Evolutionary conservation across 2,888 invertebrate genomes (phyloP).

Genomic region (Meteorus colon): DNA sequence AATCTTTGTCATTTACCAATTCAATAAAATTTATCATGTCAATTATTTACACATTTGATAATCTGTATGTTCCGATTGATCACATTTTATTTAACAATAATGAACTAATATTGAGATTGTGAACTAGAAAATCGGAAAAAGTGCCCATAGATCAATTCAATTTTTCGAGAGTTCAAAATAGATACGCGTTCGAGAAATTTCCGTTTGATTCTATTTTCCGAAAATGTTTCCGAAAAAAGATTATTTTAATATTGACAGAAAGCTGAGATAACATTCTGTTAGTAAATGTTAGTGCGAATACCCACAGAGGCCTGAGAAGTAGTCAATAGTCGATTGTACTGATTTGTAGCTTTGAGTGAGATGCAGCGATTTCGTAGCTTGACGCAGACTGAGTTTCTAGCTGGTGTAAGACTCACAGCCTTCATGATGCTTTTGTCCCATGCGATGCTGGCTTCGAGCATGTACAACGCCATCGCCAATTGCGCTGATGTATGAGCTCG

Average conservation of each 20-base stretch:
- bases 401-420: conserved; percentile 85
- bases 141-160: no score
- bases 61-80: no score
- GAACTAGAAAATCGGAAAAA: not conserved
- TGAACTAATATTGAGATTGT: no score
- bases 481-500: conserved; percentile 92
- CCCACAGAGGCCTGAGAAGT: conserved; percentile 72
- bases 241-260: conserved; percentile 5
- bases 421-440: conserved; percentile 99
- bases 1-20: not conserved
- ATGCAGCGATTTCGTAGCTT: conserved; percentile 72
- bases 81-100: not conserved
- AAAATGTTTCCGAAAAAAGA: not conserved
- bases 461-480: conserved; percentile 90
- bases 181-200: not conserved
- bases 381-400: conserved; percentile 71
- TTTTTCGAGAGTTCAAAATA: not conserved
- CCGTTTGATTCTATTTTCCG: not conserved
- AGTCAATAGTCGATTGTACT: conserved; percentile 72
- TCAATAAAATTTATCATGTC: not conserved
- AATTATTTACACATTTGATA: no score
- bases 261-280: conserved; percentile 57
- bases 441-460: conserved; percentile 93
- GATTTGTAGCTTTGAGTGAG: conserved; percentile 72
- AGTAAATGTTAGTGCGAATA: conserved; percentile 71